Percentiles rank a stretch among this genome's conserved stretches.
Evolutionary conservation across 2,888 invertebrate species (phyloP).

Genomic region (Mythimna lalbum): DNA sequence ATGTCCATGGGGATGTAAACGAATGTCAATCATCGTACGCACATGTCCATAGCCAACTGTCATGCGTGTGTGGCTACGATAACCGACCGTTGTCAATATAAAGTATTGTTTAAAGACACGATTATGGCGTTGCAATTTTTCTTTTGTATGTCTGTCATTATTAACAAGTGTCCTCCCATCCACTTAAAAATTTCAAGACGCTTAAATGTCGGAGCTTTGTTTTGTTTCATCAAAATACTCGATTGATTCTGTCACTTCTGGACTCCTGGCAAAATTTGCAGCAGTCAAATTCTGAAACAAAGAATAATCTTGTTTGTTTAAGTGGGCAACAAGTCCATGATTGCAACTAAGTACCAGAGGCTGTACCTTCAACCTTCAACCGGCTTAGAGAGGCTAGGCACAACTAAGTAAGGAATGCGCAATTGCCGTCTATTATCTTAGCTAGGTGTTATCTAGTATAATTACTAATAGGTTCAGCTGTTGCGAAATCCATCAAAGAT

Average conservation of each 20-base stretch:
- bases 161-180: constrained; percentile 18
- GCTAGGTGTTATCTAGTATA: constrained; percentile 60
- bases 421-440: constrained; percentile 72
- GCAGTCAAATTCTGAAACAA: background rate
- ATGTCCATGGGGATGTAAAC: constrained; percentile 50
- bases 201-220: background rate
- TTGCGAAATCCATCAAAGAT: constrained; percentile 50
- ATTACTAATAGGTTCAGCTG: constrained; percentile 54
- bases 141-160: constrained; percentile 22
- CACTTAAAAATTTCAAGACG: background rate
- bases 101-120: constrained; percentile 44
- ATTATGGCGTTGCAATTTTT: constrained; percentile 39
- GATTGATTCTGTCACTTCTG: background rate
- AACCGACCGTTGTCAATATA: constrained; percentile 45
- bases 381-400: constrained; percentile 71
- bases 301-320: constrained; percentile 7
- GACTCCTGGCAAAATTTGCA: background rate
- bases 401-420: constrained; percentile 74
- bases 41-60: constrained; percentile 75
- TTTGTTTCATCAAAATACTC: background rate
- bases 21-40: constrained; percentile 71
- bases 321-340: background rate
- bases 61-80: constrained; percentile 60
- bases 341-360: constrained; percentile 46
- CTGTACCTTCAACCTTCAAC: constrained; percentile 76